phyloP scores from a whole-genome alignment of 1,140 invertebrate genomes.

The Drosophila burlai region DNA sequence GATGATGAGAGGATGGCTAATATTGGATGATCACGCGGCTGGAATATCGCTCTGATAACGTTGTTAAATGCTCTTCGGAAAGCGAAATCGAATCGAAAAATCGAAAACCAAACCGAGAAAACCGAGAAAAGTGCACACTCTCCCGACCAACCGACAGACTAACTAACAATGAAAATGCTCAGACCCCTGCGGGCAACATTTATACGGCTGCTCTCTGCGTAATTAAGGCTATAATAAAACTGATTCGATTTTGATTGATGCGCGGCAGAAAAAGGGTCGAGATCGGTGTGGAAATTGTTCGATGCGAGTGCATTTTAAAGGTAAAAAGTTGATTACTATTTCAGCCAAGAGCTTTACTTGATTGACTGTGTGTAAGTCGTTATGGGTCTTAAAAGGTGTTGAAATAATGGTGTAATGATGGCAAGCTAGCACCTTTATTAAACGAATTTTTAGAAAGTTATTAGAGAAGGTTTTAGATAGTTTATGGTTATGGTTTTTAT shows the following conservation, averaged over 20 bases:
- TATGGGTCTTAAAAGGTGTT: conserved; percentile 21
- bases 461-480: not conserved
- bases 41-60: conserved; percentile 73
- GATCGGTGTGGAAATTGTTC: conserved; percentile 11
- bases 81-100: conserved; percentile 47
- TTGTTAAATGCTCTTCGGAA: conserved; percentile 66
- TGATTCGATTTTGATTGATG: conserved; percentile 78
- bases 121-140: conserved; percentile 26
- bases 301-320: conserved; percentile 20
- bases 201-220: conserved; percentile 73
- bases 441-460: not conserved
- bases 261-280: conserved; percentile 14
- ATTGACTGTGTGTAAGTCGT: conserved; percentile 4
- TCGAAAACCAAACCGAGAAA: conserved; percentile 26
- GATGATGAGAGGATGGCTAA: conserved; percentile 51
- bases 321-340: conserved; percentile 31
- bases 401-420: conserved; percentile 10
- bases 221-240: conserved; percentile 77
- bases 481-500: not conserved
- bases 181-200: conserved; percentile 63
- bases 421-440: no score
- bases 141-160: conserved; percentile 22
- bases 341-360: conserved; percentile 9
- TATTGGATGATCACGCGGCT: conserved; percentile 65
- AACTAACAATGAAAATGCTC: conserved; percentile 64